Base-by-base conservation (phyloP, 2,888 invertebrate species). In the Chymomyza caudatula region DNA sequence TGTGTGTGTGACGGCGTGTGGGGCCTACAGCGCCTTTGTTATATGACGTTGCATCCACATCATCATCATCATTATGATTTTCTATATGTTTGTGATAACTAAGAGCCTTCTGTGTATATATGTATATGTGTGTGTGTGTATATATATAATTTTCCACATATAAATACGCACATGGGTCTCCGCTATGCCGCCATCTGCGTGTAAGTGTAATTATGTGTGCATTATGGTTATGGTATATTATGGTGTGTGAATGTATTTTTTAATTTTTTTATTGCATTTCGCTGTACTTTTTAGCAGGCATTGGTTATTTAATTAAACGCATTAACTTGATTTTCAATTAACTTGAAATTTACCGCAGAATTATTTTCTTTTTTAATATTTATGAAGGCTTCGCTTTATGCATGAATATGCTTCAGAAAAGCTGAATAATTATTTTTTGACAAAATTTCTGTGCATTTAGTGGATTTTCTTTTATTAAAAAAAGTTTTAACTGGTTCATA, bases 291-390 rank as follows among this genome's bases (percentile, higher is more conserved):
- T 81, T 82, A 78, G 85, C 74, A 20, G 29, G 55, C 67, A 62
- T 55, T 77, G 62, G 52, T 65, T 67, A 82, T 86, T 86, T 69
- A 85, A 86, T 85, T 82, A 82, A 86, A 86, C 69, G 83, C 77
- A 82, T 86, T 82, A 78, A 81, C 83, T 81, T 86, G 85, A 81
- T 81, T 86, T 86, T 86, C 85, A 82, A 85, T 82, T 82, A 82
- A 80, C 86, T 80, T 84, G 81, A 76, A 86, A 81, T 84, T 67
- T 60, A 73, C 68, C 73, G 55, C 73, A 54, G 57, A 73, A 71
- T 43, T 68, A 72, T 17, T 47, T 47, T 47, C n/a, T 44, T 44
- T 1, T 13, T 37, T 37, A 4, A 11, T 11, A 11, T 11, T 11
- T 11, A 37, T 11, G 3, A n/a, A n/a, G n/a, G n/a, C n/a, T n/a